Conservation (phyloP, 1,140 invertebrate species). For the Hypothenemus hampei region DNA sequence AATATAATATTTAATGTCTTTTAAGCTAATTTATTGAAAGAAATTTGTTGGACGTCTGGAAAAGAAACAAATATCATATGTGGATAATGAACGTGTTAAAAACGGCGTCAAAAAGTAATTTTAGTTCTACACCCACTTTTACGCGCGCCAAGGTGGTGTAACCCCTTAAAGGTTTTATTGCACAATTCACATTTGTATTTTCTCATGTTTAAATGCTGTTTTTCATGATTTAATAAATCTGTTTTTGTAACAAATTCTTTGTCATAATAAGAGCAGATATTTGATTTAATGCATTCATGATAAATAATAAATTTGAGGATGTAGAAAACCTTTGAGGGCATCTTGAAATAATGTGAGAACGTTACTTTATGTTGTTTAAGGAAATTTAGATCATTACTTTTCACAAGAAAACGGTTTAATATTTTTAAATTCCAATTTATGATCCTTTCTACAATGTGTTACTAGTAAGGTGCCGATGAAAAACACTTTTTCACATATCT, state of each 20-base stretch:
- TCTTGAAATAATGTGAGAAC: conserved; percentile 24
- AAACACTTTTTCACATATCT: conserved; percentile 25
- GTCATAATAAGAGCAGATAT: conserved; percentile 52
- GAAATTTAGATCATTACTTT: conserved; percentile 25
- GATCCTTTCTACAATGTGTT: conserved; percentile 48
- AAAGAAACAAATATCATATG: too few relatives aligned
- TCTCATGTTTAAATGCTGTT: conserved; percentile 61
- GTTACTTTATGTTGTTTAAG: background rate
- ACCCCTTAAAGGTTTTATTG: conserved; percentile 53
- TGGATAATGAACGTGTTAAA: too few relatives aligned
- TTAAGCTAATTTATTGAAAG: too few relatives aligned
- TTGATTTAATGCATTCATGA: conserved; percentile 32
- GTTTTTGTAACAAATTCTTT: conserved; percentile 55
- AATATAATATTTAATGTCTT: too few relatives aligned
- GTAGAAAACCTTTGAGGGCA: conserved; percentile 28
- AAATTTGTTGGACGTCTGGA: too few relatives aligned
- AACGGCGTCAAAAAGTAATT: too few relatives aligned
- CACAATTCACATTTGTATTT: conserved; percentile 66
- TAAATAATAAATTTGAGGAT: conserved; percentile 34
- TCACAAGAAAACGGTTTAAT: conserved; percentile 50
- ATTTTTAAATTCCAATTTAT: conserved; percentile 46
- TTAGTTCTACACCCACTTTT: too few relatives aligned
- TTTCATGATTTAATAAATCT: conserved; percentile 51
- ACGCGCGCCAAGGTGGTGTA: too few relatives aligned
- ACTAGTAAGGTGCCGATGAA: conserved; percentile 26